Conservation (phyloP, 2,113 vertebrate species). For the Thunnus thynnus region DNA sequence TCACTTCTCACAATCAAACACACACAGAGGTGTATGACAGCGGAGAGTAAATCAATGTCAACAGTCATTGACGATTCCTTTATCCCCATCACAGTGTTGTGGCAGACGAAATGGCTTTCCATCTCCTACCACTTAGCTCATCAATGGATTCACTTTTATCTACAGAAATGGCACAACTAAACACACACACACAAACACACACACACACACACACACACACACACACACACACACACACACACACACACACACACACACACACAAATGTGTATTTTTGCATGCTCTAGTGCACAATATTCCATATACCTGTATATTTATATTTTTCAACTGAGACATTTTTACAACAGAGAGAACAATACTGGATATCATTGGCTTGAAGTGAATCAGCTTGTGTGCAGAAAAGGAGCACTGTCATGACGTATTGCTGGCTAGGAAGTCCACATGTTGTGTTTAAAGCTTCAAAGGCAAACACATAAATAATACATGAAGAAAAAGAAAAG, state of each 20-base stretch:
- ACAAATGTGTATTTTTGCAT: too few species aligned
- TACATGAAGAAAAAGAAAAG: not conserved
- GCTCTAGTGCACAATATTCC: too few species aligned
- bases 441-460: not conserved
- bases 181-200: not conserved
- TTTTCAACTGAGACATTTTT: too few species aligned
- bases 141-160: constrained; percentile 55
- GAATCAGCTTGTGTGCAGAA: not conserved
- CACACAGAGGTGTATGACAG: constrained; percentile 22
- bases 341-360: too few species aligned
- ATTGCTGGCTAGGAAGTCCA: not conserved
- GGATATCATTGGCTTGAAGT: not conserved
- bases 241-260: too few species aligned
- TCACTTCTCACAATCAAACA: constrained; percentile 42
- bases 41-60: constrained; percentile 65
- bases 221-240: too few species aligned
- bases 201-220: too few species aligned
- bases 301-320: too few species aligned
- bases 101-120: constrained; percentile 51
- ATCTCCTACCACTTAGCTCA: constrained; percentile 41
- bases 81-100: constrained; percentile 46
- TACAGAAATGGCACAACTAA: not conserved
- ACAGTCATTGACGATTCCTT: constrained; percentile 68
- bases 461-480: not conserved
- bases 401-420: not conserved